phyloP scores from a whole-genome alignment of 2,888 invertebrate species.

The Eremobia ochroleuca region DNA sequence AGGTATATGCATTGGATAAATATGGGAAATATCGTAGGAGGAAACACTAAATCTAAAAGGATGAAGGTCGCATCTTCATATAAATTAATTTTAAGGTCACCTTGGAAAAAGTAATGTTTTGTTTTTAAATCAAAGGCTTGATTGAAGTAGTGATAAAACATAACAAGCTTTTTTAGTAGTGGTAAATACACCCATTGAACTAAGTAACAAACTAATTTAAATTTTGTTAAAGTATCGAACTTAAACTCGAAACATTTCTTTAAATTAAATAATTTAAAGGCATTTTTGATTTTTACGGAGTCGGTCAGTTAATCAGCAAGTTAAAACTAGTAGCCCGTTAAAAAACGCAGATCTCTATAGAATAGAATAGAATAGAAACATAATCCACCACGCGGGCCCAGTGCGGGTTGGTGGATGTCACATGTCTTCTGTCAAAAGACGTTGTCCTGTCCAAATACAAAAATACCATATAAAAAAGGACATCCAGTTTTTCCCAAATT shows the following conservation, averaged over 20 bases:
- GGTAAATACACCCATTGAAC: neutral
- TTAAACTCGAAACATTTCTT: no score
- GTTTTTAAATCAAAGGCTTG: conserved; percentile 2
- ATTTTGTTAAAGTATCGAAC: neutral
- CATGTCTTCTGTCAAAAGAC: neutral
- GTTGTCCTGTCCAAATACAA: neutral
- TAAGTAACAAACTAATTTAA: neutral
- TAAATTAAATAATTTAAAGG: no score
- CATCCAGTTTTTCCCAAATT: neutral
- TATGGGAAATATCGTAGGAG: conserved; percentile 66
- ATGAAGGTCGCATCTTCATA: conserved; percentile 63
- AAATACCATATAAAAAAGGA: neutral
- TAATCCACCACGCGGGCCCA: no score
- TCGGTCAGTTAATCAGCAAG: neutral
- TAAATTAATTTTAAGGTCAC: conserved; percentile 29
- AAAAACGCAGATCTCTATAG: neutral
- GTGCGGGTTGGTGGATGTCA: no score
- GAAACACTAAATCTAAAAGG: conserved; percentile 41
- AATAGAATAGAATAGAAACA: no score
- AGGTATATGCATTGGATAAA: conserved; percentile 27
- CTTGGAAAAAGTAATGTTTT: conserved; percentile 31
- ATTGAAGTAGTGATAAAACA: no score
- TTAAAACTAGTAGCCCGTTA: neutral
- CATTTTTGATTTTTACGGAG: no score
- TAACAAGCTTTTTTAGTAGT: neutral